These are phyloP conservation scores for Cheilosia vernalis DNA, from an alignment of 2,888 invertebrate species.

Conservation along the genomic window DNA sequence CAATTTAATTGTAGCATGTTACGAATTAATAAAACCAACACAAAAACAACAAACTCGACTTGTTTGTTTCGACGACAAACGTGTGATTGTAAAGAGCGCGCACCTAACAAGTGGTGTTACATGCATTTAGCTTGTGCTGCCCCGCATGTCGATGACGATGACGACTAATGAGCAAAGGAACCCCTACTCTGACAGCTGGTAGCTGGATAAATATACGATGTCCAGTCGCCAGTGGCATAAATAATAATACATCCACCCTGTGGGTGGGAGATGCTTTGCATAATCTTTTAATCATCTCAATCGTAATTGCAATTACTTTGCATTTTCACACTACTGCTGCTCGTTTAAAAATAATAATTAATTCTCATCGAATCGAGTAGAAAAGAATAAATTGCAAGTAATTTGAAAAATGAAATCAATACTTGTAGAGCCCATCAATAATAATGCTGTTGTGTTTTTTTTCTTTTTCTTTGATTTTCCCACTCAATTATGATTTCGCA, in stretches of 20 bases:
- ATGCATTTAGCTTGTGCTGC: slow-evolving; percentile 7
- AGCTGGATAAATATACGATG: slow-evolving; percentile 26
- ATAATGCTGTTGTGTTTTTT: background rate
- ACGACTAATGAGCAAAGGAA: background rate
- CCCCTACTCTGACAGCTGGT: slow-evolving; percentile 48
- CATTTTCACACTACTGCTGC: slow-evolving; percentile 29
- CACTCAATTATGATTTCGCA: slow-evolving; percentile 27
- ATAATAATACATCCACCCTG: slow-evolving; percentile 39
- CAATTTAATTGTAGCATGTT: slow-evolving; percentile 62
- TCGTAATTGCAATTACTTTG: slow-evolving; percentile 50
- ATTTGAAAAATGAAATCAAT: slow-evolving; percentile 65
- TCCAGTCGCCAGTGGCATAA: slow-evolving; percentile 8
- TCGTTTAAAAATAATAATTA: slow-evolving; percentile 16
- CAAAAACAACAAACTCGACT: slow-evolving; percentile 29
- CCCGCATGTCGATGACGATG: background rate
- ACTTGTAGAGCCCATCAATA: slow-evolving; percentile 54
- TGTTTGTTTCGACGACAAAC: slow-evolving; percentile 35
- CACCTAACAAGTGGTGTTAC: slow-evolving; percentile 37
- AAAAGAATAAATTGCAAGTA: slow-evolving; percentile 27
- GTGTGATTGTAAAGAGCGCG: slow-evolving; percentile 30
- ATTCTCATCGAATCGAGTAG: slow-evolving; percentile 21
- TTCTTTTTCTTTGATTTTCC: background rate
- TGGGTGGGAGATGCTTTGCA: slow-evolving; percentile 63
- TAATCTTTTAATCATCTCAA: slow-evolving; percentile 46
- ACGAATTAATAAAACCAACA: slow-evolving; percentile 50